Percentiles rank a stretch among this genome's conserved stretches.
Evolutionary conservation across 2,888 invertebrate species (phyloP).

Genomic region (Hypena proboscidalis): DNA sequence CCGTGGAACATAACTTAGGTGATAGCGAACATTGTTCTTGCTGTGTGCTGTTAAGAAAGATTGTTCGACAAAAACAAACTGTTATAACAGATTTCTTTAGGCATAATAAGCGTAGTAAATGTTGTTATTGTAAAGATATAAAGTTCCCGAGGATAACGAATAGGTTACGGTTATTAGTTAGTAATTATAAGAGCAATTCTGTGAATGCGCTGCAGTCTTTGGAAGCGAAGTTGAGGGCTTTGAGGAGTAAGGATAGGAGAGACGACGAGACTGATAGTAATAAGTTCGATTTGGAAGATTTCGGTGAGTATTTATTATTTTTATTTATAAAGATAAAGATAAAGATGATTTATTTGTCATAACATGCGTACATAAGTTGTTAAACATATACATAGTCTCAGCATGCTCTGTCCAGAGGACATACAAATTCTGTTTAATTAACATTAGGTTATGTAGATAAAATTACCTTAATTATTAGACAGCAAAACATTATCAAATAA

Average conservation of each 20-base stretch:
- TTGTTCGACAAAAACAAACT: constrained; percentile 56
- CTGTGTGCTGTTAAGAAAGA: constrained; percentile 59
- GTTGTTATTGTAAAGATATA: constrained; percentile 59
- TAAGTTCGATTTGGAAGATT: constrained; percentile 48
- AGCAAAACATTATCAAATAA: no score
- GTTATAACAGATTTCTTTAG: constrained; percentile 68
- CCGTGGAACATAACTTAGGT: not conserved
- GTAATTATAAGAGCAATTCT: constrained; percentile 50
- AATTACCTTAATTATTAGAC: no score
- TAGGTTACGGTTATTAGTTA: constrained; percentile 60
- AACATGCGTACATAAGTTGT: no score
- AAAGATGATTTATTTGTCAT: no score
- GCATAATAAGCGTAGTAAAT: constrained; percentile 20
- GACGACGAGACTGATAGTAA: constrained; percentile 13
- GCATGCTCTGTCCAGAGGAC: no score
- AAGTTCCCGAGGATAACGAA: constrained; percentile 60
- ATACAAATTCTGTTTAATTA: no score
- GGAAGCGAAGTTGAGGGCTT: constrained; percentile 38
- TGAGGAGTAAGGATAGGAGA: constrained; percentile 7
- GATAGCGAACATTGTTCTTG: constrained; percentile 62
- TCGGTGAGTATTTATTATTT: constrained; percentile 48
- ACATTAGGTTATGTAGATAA: no score
- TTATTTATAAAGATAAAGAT: no score
- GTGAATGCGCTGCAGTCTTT: constrained; percentile 45
- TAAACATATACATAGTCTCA: no score